A percentile compares a stretch with the other conserved stretches of the same genome.
These are phyloP conservation scores for Xenus cinereus DNA, from an alignment of 2,113 vertebrate genomes.

Conservation along the genomic window DNA sequence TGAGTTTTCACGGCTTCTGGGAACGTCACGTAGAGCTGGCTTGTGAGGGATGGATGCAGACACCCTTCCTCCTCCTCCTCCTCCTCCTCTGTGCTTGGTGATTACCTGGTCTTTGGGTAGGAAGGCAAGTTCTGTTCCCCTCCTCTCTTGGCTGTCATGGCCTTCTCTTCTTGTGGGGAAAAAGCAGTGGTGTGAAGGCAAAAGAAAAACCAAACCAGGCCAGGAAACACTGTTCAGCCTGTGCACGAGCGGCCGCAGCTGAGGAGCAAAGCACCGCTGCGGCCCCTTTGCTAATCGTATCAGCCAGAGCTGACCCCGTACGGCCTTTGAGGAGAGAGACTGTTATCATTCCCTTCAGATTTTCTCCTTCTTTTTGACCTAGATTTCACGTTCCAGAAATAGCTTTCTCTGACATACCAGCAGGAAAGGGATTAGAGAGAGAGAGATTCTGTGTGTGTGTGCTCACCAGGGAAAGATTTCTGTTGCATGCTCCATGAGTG, in stretches of 20 bases:
- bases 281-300: not conserved
- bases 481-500: not conserved
- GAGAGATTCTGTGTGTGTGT: not conserved
- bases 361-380: slow-evolving; percentile 75
- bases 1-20: not conserved
- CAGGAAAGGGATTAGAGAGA: slow-evolving; percentile 46
- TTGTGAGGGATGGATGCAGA: not conserved
- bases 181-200: not conserved
- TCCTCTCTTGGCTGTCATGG: not conserved
- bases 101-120: not conserved
- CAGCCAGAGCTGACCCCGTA: not conserved
- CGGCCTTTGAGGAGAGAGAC: slow-evolving; percentile 2
- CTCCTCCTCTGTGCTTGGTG: not conserved
- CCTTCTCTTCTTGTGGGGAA: not conserved
- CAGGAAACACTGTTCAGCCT: not conserved
- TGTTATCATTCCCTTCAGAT: slow-evolving; percentile 6
- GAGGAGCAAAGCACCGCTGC: not conserved
- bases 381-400: slow-evolving; percentile 77
- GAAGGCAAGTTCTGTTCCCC: not conserved
- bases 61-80: not conserved
- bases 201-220: not conserved
- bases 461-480: not conserved
- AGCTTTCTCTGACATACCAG: slow-evolving; percentile 70
- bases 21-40: not conserved
- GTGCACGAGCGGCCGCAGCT: not conserved